Conservation (phyloP, 2,797 vertebrate genomes). For the Typhlichthys subterraneus region DNA sequence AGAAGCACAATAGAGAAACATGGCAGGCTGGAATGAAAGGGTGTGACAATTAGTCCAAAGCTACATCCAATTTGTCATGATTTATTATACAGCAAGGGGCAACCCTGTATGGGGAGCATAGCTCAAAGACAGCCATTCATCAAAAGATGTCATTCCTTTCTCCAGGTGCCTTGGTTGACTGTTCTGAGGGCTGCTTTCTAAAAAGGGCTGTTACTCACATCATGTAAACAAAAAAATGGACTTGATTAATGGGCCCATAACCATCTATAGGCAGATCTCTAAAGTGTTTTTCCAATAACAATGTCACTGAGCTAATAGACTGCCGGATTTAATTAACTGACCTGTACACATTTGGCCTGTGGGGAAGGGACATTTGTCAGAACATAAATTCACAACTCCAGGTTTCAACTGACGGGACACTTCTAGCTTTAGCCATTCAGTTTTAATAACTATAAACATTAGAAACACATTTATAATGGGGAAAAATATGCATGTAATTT, state of each 20-base stretch:
- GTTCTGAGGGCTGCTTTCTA: conserved; percentile 51
- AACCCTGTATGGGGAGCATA: conserved; percentile 49
- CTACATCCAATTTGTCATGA: conserved; percentile 63
- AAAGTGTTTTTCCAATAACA: conserved; percentile 68
- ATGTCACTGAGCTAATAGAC: conserved; percentile 55
- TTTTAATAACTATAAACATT: too few species aligned
- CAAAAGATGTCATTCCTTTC: conserved; percentile 62
- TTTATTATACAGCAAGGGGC: conserved; percentile 62
- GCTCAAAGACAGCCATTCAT: conserved; percentile 74
- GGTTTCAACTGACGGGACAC: conserved; percentile 32
- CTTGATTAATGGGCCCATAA: conserved; percentile 69
- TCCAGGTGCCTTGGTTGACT: conserved; percentile 43
- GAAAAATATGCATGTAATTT: not conserved
- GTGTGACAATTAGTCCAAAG: conserved; percentile 66
- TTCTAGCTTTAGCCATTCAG: conserved; percentile 13
- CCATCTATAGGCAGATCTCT: conserved; percentile 49
- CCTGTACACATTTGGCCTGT: conserved; percentile 36
- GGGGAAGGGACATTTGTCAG: not conserved
- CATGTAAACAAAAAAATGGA: conserved; percentile 51
- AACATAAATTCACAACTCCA: conserved; percentile 41
- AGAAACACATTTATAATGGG: conserved; percentile 2
- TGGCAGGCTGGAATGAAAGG: conserved; percentile 26
- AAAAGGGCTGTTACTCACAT: conserved; percentile 59
- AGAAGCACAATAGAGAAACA: conserved; percentile 32
- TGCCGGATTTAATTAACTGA: conserved; percentile 59